These are phyloP conservation scores for Cantharis nigra DNA, from an alignment of 2,888 invertebrate species.

Conservation along the genomic window DNA sequence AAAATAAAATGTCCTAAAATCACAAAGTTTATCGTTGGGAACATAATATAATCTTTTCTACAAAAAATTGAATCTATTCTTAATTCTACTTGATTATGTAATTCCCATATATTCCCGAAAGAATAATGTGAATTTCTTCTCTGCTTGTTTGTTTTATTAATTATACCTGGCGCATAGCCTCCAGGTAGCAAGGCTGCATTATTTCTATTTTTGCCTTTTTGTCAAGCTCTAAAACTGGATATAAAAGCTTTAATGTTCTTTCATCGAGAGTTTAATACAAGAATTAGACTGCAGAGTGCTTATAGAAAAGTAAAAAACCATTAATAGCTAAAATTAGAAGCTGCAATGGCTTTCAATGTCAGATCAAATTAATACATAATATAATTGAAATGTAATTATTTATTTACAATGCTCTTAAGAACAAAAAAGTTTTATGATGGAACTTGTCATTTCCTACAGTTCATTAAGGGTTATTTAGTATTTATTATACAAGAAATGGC, in stretches of 20 bases:
- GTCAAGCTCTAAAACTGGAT: too few species aligned
- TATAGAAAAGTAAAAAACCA: background rate
- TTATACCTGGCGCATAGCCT: too few species aligned
- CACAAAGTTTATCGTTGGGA: background rate
- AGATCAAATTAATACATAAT: background rate
- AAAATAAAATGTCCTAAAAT: background rate
- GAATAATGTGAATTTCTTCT: too few species aligned
- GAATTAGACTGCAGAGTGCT: background rate
- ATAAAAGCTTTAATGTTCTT: too few species aligned
- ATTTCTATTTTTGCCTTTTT: too few species aligned
- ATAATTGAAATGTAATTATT: background rate
- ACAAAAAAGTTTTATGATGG: background rate
- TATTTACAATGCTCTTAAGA: background rate
- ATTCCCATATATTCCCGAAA: too few species aligned
- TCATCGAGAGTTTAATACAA: background rate
- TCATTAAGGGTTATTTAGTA: background rate
- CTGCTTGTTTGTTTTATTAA: too few species aligned
- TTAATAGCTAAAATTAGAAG: background rate
- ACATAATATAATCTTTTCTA: too few species aligned
- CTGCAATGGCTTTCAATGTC: background rate
- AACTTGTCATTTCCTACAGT: background rate
- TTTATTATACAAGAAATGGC: slow-evolving; percentile 10
- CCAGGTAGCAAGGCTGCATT: too few species aligned
- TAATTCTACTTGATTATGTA: too few species aligned
- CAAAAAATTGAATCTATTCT: too few species aligned